A percentile compares a stretch with the other conserved stretches of the same genome.
Conservation (phyloP, 2,113 vertebrate genomes). For the Loxodonta africana region DNA sequence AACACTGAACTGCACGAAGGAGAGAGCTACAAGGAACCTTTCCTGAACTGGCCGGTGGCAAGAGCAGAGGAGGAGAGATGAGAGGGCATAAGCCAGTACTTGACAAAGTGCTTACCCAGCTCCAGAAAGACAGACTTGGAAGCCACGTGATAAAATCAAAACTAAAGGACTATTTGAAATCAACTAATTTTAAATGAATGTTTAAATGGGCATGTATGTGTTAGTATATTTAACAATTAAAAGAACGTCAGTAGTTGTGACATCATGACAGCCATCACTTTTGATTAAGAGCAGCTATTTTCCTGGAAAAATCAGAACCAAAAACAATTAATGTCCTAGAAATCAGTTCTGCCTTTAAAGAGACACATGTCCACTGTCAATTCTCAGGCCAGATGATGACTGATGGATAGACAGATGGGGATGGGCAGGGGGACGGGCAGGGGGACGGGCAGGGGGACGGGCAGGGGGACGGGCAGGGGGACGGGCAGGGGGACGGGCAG, state of each 20-base stretch:
- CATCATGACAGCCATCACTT: not conserved
- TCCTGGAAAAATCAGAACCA: slow-evolving; percentile 13
- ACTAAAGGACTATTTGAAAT: not conserved
- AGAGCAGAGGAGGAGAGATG: not conserved
- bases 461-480: no score
- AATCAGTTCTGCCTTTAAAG: slow-evolving; percentile 56
- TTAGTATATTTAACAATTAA: not conserved
- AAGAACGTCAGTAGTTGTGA: not conserved
- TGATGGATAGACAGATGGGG: no score
- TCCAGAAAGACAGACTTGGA: not conserved
- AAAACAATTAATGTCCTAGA: slow-evolving; percentile 29
- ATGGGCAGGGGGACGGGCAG: no score
- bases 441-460: no score
- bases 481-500: no score
- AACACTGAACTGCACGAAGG: not conserved
- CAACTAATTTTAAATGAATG: not conserved
- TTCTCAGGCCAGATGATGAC: not conserved
- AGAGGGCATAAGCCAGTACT: not conserved
- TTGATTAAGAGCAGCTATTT: slow-evolving; percentile 37
- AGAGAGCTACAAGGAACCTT: not conserved
- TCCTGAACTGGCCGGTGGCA: not conserved
- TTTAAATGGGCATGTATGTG: not conserved
- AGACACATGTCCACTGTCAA: slow-evolving; percentile 28
- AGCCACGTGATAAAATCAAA: not conserved
- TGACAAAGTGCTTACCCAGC: not conserved